Conservation (phyloP, 2,797 vertebrate genomes). For the Melanotaenia parkinsoni region DNA sequence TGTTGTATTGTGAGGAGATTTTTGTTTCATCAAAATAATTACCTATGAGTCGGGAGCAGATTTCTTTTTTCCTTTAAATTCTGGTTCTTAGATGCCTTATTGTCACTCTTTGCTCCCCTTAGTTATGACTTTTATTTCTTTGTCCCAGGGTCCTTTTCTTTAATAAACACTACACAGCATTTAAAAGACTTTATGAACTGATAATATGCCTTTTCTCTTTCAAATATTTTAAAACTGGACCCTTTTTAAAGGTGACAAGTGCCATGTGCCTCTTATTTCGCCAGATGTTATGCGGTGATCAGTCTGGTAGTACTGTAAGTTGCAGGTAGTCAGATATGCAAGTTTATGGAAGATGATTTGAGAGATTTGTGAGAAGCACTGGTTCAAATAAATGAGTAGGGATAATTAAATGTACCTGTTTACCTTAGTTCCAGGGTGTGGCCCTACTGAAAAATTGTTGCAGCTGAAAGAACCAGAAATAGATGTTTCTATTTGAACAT, state of each 20-base stretch:
- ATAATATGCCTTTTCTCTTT: neutral
- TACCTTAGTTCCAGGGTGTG: neutral
- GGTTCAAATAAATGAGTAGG: neutral
- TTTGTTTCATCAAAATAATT: neutral
- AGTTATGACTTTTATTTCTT: neutral
- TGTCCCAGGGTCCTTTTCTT: neutral
- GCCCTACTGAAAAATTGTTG: neutral
- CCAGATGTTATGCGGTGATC: neutral
- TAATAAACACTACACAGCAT: neutral
- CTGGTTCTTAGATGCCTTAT: neutral
- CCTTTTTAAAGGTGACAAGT: neutral
- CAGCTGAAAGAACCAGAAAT: neutral
- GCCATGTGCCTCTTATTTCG: neutral
- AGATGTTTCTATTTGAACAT: neutral
- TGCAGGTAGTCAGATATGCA: neutral
- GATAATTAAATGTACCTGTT: neutral
- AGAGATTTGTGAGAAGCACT: neutral
- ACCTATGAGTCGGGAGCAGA: neutral
- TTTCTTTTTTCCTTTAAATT: neutral
- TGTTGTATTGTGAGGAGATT: neutral
- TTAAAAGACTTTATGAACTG: neutral
- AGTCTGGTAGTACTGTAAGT: neutral
- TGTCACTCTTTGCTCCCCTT: neutral
- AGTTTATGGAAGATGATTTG: conserved; percentile 2
- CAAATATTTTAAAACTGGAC: neutral